Conservation (phyloP, 2,797 vertebrate genomes). For the Sebastiscus albofasciatus region DNA sequence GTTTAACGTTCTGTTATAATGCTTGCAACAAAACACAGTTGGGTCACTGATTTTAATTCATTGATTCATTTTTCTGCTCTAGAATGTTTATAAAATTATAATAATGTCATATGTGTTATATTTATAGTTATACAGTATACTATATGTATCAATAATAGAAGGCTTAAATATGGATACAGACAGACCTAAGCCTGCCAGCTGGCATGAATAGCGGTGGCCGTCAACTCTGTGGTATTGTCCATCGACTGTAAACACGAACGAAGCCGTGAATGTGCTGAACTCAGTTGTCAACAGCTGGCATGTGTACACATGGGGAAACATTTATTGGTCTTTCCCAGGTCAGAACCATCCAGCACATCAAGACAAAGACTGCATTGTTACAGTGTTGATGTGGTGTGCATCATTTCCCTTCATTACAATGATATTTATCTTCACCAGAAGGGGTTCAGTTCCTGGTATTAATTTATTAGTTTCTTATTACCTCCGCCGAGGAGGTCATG, state of each 20-base stretch:
- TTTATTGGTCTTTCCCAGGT: conserved; percentile 45
- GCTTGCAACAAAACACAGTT: background rate
- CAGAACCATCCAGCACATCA: conserved; percentile 40
- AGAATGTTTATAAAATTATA: background rate
- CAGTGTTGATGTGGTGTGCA: conserved; percentile 19
- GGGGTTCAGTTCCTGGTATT: conserved; percentile 10
- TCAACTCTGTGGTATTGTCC: conserved; percentile 12
- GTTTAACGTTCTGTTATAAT: background rate
- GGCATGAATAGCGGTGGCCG: conserved; percentile 10
- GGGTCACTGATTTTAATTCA: background rate
- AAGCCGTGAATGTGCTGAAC: conserved; percentile 59
- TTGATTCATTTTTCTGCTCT: background rate
- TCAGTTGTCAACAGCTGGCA: conserved; percentile 46
- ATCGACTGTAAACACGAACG: conserved; percentile 58
- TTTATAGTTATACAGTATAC: background rate
- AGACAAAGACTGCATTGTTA: conserved; percentile 53
- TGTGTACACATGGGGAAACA: conserved; percentile 41
- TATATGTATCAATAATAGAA: background rate
- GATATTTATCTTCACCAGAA: background rate
- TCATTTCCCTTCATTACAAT: background rate
- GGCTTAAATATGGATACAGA: background rate
- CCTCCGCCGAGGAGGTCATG: background rate
- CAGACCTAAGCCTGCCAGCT: background rate
- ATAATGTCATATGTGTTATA: background rate
- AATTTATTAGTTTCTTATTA: conserved; percentile 2